These are phyloP conservation scores for Lytechinus pictus DNA, from an alignment of 35 echinoderm and acorn worm species.

Conservation along the genomic window DNA sequence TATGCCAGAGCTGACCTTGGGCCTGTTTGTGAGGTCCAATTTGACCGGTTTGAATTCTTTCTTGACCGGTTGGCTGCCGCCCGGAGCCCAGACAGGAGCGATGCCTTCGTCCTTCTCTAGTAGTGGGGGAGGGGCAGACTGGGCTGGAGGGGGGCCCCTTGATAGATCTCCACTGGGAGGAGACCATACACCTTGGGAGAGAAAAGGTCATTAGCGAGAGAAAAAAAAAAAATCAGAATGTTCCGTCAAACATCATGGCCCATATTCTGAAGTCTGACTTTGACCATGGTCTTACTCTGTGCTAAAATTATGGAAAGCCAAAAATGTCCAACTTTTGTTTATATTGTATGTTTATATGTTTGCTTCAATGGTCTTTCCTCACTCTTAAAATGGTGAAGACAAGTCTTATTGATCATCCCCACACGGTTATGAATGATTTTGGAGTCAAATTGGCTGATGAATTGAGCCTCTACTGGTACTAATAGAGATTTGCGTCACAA, in stretches of 20 bases:
- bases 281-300: no score
- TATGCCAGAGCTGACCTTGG: conserved; percentile 32
- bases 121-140: conserved; percentile 14
- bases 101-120: neutral
- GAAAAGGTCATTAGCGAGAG: neutral
- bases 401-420: no score
- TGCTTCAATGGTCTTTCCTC: no score
- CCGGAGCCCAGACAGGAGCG: conserved; percentile 53
- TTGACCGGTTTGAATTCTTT: conserved; percentile 65
- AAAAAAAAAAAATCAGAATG: neutral
- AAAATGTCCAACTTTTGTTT: no score
- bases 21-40: conserved; percentile 40
- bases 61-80: neutral
- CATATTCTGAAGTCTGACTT: neutral
- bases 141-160: neutral
- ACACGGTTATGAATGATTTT: no score
- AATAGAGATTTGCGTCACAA: no score
- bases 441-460: no score
- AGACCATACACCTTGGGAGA: conserved; percentile 44
- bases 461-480: no score
- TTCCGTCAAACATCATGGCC: neutral
- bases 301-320: no score
- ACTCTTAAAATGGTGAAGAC: no score
- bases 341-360: no score
- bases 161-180: neutral